Evolutionary conservation across 1,140 invertebrate species (phyloP).

Genomic region (Brachionus plicatilis): DNA sequence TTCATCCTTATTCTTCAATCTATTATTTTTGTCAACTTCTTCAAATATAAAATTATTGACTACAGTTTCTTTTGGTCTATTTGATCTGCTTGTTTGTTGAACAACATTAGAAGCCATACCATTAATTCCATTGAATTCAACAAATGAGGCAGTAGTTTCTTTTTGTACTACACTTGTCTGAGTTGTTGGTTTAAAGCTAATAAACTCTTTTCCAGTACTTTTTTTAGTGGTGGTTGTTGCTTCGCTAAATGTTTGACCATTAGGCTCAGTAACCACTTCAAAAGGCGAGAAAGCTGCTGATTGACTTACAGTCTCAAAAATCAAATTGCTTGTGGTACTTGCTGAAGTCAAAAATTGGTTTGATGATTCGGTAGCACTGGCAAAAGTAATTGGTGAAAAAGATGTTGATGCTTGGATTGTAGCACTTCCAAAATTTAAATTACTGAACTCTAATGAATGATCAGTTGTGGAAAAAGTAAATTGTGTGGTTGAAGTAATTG

Average conservation of each 20-base stretch:
- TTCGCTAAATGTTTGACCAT: neutral
- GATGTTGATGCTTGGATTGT: neutral
- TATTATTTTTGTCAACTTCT: neutral
- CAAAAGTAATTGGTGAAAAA: neutral
- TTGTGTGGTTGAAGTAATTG: neutral
- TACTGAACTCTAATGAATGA: neutral
- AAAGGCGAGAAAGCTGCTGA: neutral
- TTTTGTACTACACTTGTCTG: neutral
- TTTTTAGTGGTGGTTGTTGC: neutral
- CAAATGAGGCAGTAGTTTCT: neutral
- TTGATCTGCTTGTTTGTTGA: neutral
- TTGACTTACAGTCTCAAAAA: neutral
- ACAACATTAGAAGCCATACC: neutral
- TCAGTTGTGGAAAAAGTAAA: neutral
- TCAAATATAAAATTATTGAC: neutral
- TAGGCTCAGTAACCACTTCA: neutral
- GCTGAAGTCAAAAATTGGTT: neutral
- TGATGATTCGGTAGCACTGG: neutral
- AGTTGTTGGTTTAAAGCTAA: neutral
- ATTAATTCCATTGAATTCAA: neutral
- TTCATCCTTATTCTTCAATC: neutral
- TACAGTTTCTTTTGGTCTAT: neutral
- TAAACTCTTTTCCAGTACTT: neutral
- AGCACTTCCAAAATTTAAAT: neutral
- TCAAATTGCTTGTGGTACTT: neutral